These are phyloP conservation scores for Trachops cirrhosus DNA, from an alignment of 2,797 vertebrate species.

Conservation along the genomic window DNA sequence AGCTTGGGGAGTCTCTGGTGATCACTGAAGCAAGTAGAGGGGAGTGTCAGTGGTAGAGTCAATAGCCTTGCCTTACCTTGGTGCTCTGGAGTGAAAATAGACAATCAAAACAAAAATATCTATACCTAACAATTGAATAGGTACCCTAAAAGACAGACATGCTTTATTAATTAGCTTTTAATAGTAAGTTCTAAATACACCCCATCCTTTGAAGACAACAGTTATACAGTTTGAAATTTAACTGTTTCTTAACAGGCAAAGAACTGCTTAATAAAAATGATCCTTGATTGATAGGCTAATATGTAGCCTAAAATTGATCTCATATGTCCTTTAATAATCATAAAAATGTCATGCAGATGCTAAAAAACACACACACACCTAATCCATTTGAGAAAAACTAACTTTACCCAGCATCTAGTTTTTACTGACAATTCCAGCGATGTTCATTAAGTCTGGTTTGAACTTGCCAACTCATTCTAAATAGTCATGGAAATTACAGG, in stretches of 20 bases:
- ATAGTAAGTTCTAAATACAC: neutral
- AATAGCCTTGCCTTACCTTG: neutral
- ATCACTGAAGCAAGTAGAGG: neutral
- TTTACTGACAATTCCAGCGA: neutral
- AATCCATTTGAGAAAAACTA: slow-evolving; percentile 33
- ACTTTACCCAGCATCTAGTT: neutral
- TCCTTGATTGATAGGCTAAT: neutral
- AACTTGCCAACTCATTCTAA: slow-evolving; percentile 57
- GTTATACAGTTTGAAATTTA: slow-evolving; percentile 27
- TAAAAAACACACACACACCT: neutral
- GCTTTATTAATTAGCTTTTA: neutral
- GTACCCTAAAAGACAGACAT: neutral
- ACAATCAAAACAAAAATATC: neutral
- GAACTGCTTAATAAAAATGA: slow-evolving; percentile 33
- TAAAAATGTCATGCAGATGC: neutral
- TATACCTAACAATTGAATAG: neutral
- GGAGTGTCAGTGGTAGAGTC: neutral
- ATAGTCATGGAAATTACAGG: slow-evolving; percentile 38
- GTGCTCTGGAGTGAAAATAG: neutral
- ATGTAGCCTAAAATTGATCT: neutral
- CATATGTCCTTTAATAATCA: slow-evolving; percentile 17
- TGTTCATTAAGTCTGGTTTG: slow-evolving; percentile 44
- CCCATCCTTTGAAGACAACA: neutral
- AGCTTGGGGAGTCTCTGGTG: neutral
- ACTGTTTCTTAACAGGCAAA: neutral